Conservation (phyloP, 2,113 vertebrate species). For the Zosterops borbonicus region DNA sequence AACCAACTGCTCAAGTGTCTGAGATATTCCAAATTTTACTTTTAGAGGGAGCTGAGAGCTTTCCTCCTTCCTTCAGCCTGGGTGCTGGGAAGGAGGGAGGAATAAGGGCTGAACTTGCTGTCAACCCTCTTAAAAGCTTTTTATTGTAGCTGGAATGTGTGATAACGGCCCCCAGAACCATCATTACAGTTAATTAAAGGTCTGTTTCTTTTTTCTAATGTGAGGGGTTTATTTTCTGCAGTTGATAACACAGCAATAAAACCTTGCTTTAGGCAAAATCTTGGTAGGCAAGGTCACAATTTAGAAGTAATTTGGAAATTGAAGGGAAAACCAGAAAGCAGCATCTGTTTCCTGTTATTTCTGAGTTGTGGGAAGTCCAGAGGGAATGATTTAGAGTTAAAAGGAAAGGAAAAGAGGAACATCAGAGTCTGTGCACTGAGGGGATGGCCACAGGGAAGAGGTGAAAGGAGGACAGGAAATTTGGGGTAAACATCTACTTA, state of each 20-base stretch:
- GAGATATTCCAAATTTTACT: neutral
- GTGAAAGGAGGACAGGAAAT: neutral
- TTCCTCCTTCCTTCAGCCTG: neutral
- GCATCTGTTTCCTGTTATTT: neutral
- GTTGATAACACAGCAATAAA: conserved; percentile 38
- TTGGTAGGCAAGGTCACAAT: conserved; percentile 46
- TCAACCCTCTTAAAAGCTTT: conserved; percentile 42
- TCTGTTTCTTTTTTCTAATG: conserved; percentile 36
- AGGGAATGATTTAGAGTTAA: neutral
- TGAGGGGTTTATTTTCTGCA: conserved; percentile 28
- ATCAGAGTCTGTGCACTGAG: neutral
- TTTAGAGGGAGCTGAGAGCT: neutral
- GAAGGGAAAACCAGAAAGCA: conserved; percentile 4
- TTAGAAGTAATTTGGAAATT: conserved; percentile 26
- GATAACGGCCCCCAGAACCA: conserved; percentile 53
- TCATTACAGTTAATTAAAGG: conserved; percentile 68
- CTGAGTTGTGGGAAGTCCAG: neutral
- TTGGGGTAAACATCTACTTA: neutral
- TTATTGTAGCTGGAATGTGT: conserved; percentile 5
- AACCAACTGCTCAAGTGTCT: accelerated
- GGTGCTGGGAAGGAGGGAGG: neutral
- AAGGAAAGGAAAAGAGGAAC: neutral
- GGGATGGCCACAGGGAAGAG: neutral
- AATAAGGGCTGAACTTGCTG: conserved; percentile 39
- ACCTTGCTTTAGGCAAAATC: conserved; percentile 33